Percentiles rank a stretch among this genome's conserved stretches.
Conservation (phyloP, 2,113 vertebrate genomes). For the Eonycteris spelaea region DNA sequence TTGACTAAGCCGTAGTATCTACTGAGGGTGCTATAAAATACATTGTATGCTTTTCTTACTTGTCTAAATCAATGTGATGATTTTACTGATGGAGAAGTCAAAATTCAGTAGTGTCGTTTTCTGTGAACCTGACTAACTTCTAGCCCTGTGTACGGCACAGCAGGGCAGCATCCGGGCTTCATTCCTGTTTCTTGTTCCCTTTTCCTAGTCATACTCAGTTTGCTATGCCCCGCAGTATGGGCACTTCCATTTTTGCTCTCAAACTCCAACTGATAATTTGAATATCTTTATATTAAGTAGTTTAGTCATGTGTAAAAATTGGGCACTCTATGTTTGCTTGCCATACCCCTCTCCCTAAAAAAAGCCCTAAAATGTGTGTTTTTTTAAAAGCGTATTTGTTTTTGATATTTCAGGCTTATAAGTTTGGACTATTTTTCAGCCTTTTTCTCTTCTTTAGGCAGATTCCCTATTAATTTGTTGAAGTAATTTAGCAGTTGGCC, state of each 20-base stretch:
- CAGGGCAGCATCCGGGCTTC: fast-evolving
- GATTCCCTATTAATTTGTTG: background rate
- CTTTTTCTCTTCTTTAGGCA: background rate
- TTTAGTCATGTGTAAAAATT: background rate
- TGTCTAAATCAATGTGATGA: background rate
- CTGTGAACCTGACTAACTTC: background rate
- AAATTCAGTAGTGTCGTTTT: background rate
- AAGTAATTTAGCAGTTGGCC: background rate
- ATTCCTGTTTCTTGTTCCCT: background rate
- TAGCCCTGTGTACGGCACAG: fast-evolving
- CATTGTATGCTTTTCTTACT: background rate
- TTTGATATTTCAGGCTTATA: background rate
- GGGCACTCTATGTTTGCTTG: background rate
- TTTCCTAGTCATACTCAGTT: background rate
- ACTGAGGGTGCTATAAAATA: background rate
- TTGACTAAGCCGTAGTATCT: background rate
- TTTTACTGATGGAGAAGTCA: background rate
- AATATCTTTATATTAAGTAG: background rate
- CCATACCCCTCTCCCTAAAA: background rate
- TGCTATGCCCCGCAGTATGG: background rate
- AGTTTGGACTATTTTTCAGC: background rate
- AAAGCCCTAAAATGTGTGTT: background rate
- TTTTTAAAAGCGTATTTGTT: background rate
- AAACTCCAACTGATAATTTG: background rate
- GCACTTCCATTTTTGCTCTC: background rate